Base-by-base conservation (phyloP, 2,888 invertebrate species). In the Sinohyriopsis cumingii region DNA sequence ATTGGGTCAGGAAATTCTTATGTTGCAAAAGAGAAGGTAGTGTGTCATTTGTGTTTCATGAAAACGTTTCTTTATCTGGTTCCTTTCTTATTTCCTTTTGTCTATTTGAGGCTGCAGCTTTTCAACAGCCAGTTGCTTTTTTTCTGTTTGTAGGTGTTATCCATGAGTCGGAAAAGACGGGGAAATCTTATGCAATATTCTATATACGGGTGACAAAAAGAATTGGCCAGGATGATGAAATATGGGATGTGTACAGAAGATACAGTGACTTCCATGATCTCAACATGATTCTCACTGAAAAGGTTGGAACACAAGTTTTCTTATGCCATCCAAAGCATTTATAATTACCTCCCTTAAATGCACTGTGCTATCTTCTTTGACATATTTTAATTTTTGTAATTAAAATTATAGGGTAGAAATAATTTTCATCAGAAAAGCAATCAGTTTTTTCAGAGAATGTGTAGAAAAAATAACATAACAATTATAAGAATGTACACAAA, bases 191-290 rank as follows among this genome's bases (percentile, higher is more conserved):
- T 87, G 96, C 96, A 0, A 95, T 96, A 69, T 97, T 97, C 89
- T 95, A 95, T 0, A 94, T 96, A 66, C 93, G 95, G 20, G 95
- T 96, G 0, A 93, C 93, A 3, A 93, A 94, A 78, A 85, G 87
- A 55, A 85, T 87, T n/a, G 82, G 79, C 7, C 85, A 89, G 64
- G 92, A 93, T 80, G 89, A 89, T 65, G 95, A 95, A 82, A 93
- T 94, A 74, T 97, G 97, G 96, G 96, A 96, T 86, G 95, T 97
- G 72, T 96, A 96, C 84, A 92, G 98, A 81, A 91, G 98, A 84
- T 98, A 97, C 89, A 97, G 96, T 25, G 97, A 98, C 90, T 98
- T 98, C 90, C 93, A 97, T 86, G 96, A 96, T 87, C 92, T 98
- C 24, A 94, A 97, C 88, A 93, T 93, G 77, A 93, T 94, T 85